phyloP scores from a whole-genome alignment of 2,888 invertebrate species.

The Teinopalpus imperialis region DNA sequence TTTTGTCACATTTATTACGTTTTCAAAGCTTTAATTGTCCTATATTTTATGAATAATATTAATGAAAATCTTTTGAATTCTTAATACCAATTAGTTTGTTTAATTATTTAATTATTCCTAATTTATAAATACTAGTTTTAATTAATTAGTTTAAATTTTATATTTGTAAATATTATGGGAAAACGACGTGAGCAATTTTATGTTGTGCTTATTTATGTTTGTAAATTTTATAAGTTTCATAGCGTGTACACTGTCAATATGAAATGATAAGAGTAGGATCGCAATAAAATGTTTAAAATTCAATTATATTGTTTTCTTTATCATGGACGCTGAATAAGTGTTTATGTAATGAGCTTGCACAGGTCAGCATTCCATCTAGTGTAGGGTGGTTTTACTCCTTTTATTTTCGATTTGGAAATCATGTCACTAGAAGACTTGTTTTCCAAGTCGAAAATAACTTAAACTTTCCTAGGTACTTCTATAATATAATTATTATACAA shows the following conservation, averaged over 20 bases:
- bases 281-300: constrained; percentile 43
- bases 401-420: no score
- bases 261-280: constrained; percentile 38
- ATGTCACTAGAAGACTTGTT: no score
- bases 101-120: neutral
- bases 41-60: neutral
- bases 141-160: constrained; percentile 20
- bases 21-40: constrained; percentile 12
- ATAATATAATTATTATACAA: no score
- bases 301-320: neutral
- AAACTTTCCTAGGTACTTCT: no score
- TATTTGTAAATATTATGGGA: constrained; percentile 26
- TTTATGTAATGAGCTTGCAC: no score
- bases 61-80: neutral
- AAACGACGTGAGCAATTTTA: constrained; percentile 22
- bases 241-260: constrained; percentile 35
- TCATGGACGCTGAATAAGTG: no score
- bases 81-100: constrained; percentile 9
- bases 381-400: no score
- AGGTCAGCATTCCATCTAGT: no score
- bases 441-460: no score
- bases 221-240: constrained; percentile 32
- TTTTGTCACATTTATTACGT: neutral
- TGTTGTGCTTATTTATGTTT: constrained; percentile 31
- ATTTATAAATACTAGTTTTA: neutral